Conservation (phyloP, 1,140 invertebrate species). For the Formica exsecta region DNA sequence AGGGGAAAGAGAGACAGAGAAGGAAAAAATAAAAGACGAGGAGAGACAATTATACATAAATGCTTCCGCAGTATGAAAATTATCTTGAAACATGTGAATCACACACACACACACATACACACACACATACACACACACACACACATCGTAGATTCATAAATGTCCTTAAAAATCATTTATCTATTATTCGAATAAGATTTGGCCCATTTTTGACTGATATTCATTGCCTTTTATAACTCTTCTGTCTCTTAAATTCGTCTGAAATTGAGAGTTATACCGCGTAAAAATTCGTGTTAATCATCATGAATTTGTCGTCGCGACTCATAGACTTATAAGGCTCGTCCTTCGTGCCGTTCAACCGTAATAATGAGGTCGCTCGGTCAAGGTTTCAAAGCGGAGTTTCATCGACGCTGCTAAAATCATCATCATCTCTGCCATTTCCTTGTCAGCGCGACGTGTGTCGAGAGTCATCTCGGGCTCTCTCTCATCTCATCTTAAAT, state of each 20-base stretch:
- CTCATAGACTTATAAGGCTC: conserved; percentile 70
- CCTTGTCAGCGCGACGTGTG: neutral
- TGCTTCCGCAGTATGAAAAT: too few species aligned
- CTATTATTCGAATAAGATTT: neutral
- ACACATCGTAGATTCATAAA: neutral
- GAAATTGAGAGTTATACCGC: neutral
- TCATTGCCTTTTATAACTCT: neutral
- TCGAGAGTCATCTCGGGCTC: neutral
- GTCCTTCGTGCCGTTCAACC: conserved; percentile 75
- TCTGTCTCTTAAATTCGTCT: neutral
- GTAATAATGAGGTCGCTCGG: conserved; percentile 76
- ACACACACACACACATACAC: too few species aligned
- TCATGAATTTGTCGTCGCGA: conserved; percentile 66
- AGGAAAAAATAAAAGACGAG: too few species aligned
- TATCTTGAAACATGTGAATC: too few species aligned
- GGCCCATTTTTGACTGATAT: neutral
- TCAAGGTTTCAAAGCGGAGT: conserved; percentile 75
- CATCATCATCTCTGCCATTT: neutral
- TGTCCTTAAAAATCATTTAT: neutral
- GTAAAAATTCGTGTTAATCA: conserved; percentile 52
- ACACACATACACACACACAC: too few species aligned
- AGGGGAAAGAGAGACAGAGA: too few species aligned
- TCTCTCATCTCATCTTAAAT: neutral
- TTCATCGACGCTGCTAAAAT: conserved; percentile 18
- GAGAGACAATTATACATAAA: too few species aligned